phyloP scores from a whole-genome alignment of 2,113 vertebrate species.

The Corythaeola cristata region DNA sequence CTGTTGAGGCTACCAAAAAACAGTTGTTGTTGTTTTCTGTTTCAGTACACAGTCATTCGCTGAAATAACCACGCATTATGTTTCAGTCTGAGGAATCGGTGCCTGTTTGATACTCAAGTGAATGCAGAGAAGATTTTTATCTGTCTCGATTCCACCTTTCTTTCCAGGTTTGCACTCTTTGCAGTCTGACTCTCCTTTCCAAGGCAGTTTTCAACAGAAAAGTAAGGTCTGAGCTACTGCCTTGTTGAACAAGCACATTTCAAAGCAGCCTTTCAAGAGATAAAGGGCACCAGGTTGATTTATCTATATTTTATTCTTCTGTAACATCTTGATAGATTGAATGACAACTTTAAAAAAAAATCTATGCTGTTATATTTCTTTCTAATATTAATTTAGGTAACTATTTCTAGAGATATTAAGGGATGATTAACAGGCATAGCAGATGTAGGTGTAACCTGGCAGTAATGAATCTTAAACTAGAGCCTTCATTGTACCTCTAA shows the following conservation, averaged over 20 bases:
- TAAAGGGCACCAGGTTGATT: background rate
- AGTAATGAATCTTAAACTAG: background rate
- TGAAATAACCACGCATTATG: background rate
- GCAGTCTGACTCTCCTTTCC: background rate
- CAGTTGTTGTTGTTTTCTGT: background rate
- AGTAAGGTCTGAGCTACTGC: background rate
- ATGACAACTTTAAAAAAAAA: background rate
- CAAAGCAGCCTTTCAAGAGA: background rate
- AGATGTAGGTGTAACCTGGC: background rate
- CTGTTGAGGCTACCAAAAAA: background rate
- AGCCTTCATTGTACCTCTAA: background rate
- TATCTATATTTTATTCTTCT: background rate
- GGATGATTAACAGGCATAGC: background rate
- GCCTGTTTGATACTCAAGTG: background rate
- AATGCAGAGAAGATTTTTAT: background rate
- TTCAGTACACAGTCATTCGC: background rate
- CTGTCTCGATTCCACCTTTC: background rate
- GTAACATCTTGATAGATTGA: background rate
- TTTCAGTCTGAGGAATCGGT: background rate
- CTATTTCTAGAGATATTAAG: background rate
- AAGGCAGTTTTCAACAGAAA: background rate
- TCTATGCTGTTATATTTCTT: background rate
- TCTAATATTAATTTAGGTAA: background rate
- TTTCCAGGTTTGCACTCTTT: background rate
- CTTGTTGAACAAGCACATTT: rapidly evolving